Base-by-base conservation (phyloP, 1,140 invertebrate genomes). In the Cotesia glomerata region DNA sequence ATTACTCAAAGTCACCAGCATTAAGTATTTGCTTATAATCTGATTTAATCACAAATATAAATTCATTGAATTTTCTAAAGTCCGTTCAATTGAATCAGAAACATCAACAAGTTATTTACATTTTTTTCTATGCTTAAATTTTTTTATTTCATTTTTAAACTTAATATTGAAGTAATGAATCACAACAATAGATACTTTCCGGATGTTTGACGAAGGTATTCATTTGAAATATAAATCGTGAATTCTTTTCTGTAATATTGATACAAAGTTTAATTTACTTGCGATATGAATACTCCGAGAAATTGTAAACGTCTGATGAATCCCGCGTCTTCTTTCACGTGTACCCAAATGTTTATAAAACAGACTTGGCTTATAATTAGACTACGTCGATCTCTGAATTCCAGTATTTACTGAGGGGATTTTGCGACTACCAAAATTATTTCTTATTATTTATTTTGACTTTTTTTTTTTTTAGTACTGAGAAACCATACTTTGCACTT, bases 341-440 rank as follows among this genome's bases (percentile, higher is more conserved):
- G 75, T 77, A 75, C 63, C 73, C 74, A 75, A 63, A 73, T 81
- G 79, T 81, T 84, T 81, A 85, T 84, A 79, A 83, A 82, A 82
- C 78, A 81, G 62, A 79, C 70, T 76, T 70, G 74, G 74, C 74
- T 77, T 86, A 86, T 84, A 83, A 85, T 84, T 86, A 85, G 84
- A 78, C 63, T 49, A 14, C 35, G 52, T 39, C 32, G 52, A 61
- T 59, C 35, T 71, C 69, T 61, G 63, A 76, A 62, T 70, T 76
- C 73, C 63, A 70, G 32, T 61, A 73, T 62, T 58, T 16, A 26
- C 68, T 13, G 45, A 9, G 5, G 68, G 52, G 35, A 69, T 65
- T 26, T 32, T 26, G 2, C 35, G 14, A 63, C 14, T 35, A 63
- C 11, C 26, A 59, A 13, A 59, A 49, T n/a, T 35, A 34, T 70